Evolutionary conservation across 2,113 vertebrate genomes (phyloP), one percentile per base, ranked within the genome.

Genomic region (Dendropsophus ebraccatus): DNA sequence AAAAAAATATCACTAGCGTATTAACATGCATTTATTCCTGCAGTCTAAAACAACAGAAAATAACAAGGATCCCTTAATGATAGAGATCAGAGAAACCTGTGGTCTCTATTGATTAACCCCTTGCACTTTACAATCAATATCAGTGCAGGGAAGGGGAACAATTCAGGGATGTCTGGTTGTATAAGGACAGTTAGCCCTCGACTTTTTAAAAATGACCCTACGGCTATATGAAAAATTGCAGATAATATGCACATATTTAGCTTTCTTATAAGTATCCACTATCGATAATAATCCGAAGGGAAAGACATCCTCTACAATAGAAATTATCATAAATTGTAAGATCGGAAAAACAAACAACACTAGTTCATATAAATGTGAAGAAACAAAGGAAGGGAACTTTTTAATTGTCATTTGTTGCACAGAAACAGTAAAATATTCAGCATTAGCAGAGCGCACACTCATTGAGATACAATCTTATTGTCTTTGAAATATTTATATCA

Each of bases 401-500:
- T 35, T 35, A 35, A 35, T 35, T 35, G 16, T 69, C 16, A 35
- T 69, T 32, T 69, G 17, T 12, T 21, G 35, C 35, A 23, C 19
- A 23, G 19, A 70, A 41, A 47, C 37, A 52, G 25, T 82, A 19
- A 82, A 69, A 69, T 70, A 70, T 70, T 69, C 69, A 67, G 52
- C 67, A 69, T 49, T 70, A 30, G 16, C 56, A 7, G 62, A 28
- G 62, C 80, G 25, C 60, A 70, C 49, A 6, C 45, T 50, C 62
- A n/a, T 28, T 82, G 62, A 32, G 62, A 32, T 82, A 82, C 41
- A 82, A 52, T 32, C 60, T 60, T 67, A 47, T 69, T 82, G 80
- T n/a, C 17, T 82, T 69, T 69, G 62, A 82, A 82, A 82, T 70
- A 82, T 67, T 69, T 70, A 69, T 69, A n/a, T 23, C 35, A 70